Percentiles rank a stretch among this genome's conserved stretches.
These are phyloP conservation scores for Halcyon leucocephala DNA, from an alignment of 2,797 vertebrate species.

Conservation along the genomic window DNA sequence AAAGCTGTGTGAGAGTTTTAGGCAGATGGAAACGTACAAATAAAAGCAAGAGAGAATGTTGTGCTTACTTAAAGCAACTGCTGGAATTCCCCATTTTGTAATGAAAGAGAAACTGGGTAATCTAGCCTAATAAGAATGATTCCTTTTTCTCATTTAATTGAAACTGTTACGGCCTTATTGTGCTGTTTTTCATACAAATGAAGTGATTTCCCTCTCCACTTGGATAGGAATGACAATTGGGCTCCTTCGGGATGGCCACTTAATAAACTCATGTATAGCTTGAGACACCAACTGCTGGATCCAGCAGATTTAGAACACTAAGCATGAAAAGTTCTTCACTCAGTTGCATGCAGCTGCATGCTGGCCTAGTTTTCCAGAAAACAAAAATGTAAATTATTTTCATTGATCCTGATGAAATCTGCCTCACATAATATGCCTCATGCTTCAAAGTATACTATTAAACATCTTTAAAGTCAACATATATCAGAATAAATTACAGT, in stretches of 20 bases:
- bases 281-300: background rate
- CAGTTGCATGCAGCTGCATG: background rate
- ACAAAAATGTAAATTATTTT: constrained; percentile 32
- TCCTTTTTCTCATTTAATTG: background rate
- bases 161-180: constrained; percentile 22
- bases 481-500: background rate
- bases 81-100: background rate
- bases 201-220: background rate
- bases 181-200: constrained; percentile 54
- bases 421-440: background rate
- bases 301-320: background rate
- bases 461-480: background rate
- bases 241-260: background rate
- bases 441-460: background rate
- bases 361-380: background rate
- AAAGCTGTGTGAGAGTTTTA: background rate
- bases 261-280: constrained; percentile 12
- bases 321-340: constrained; percentile 18
- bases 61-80: background rate
- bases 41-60: background rate
- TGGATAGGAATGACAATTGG: constrained; percentile 1
- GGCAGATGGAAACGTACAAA: background rate
- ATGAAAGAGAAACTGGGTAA: background rate
- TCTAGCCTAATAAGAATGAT: constrained; percentile 8
- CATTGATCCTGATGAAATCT: constrained; percentile 12